Evolutionary conservation across 2,888 invertebrate species (phyloP).

Genomic region (Drosophila fungiperda): DNA sequence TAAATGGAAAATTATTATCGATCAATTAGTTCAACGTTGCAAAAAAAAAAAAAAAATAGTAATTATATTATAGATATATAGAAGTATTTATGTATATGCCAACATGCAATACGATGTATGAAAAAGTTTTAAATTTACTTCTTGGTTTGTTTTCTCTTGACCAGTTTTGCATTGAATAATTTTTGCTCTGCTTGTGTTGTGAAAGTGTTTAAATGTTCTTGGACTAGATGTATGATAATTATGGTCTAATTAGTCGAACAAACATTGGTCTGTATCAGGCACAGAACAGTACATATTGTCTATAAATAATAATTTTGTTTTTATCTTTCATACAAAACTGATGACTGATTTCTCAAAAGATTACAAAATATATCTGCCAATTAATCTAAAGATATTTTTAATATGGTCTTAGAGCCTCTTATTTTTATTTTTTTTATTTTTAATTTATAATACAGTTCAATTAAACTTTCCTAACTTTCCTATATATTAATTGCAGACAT

Average conservation of each 20-base stretch:
- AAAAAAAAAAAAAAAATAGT: conserved; percentile 54
- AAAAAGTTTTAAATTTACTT: conserved; percentile 13
- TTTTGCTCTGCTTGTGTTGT: conserved; percentile 73
- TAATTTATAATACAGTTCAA: not conserved
- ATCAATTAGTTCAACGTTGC: conserved; percentile 76
- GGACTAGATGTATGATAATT: conserved; percentile 48
- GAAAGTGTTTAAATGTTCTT: conserved; percentile 75
- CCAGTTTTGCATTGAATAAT: conserved; percentile 41
- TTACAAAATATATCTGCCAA: not conserved
- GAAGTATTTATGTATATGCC: conserved; percentile 22
- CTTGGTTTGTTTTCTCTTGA: conserved; percentile 15
- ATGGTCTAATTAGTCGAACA: conserved; percentile 13
- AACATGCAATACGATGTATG: conserved; percentile 51
- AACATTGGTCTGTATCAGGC: not conserved
- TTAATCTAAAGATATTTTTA: not conserved
- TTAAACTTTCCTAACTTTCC: not conserved
- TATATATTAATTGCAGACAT: not conserved
- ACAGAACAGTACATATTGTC: not conserved
- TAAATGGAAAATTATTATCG: conserved; percentile 82
- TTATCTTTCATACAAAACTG: not conserved
- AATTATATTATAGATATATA: conserved; percentile 2
- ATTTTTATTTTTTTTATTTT: not conserved
- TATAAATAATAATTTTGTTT: not conserved
- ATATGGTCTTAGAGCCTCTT: not conserved
- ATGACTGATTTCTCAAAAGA: not conserved